A percentile compares a stretch with the other conserved stretches of the same genome.
phyloP scores from a whole-genome alignment of 2,888 invertebrate species.

The Dusona sp. region DNA sequence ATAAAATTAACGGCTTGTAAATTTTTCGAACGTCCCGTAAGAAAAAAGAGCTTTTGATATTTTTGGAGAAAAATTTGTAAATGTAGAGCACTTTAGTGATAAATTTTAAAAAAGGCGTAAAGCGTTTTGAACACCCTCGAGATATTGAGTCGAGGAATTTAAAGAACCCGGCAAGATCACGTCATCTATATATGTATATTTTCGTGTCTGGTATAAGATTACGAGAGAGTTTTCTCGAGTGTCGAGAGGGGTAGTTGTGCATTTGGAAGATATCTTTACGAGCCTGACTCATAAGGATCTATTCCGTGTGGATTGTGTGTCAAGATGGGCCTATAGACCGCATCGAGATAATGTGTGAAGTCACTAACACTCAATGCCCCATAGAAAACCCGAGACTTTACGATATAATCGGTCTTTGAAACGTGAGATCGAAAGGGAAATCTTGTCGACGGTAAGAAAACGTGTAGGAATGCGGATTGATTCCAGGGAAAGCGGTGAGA shows the following conservation, averaged over 20 bases:
- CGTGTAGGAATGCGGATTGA: slow-evolving; percentile 11
- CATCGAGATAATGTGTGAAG: slow-evolving; percentile 48
- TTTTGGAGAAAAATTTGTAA: background rate
- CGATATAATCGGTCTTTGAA: slow-evolving; percentile 9
- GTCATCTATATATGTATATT: background rate
- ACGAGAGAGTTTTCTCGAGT: slow-evolving; percentile 47
- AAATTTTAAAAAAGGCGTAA: slow-evolving; percentile 37
- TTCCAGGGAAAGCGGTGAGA: slow-evolving; percentile 13
- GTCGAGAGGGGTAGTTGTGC: slow-evolving; percentile 42
- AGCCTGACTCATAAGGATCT: slow-evolving; percentile 58
- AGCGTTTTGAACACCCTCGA: slow-evolving; percentile 36
- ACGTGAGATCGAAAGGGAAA: slow-evolving; percentile 45
- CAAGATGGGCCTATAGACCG: slow-evolving; percentile 18
- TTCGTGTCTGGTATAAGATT: slow-evolving; percentile 41
- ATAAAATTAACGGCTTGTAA: background rate
- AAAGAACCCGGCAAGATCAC: slow-evolving; percentile 20
- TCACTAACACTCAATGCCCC: slow-evolving; percentile 27
- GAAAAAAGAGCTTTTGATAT: background rate
- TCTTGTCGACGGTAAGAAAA: slow-evolving; percentile 12
- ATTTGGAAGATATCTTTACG: slow-evolving; percentile 55
- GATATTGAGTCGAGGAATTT: slow-evolving; percentile 53
- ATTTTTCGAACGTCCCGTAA: background rate
- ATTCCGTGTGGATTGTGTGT: slow-evolving; percentile 24
- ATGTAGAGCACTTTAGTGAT: background rate
- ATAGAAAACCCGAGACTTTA: slow-evolving; percentile 43